Percentiles rank a stretch among this genome's conserved stretches.
Conservation (phyloP, 1,140 invertebrate genomes). For the Drosophila kohkoa region DNA sequence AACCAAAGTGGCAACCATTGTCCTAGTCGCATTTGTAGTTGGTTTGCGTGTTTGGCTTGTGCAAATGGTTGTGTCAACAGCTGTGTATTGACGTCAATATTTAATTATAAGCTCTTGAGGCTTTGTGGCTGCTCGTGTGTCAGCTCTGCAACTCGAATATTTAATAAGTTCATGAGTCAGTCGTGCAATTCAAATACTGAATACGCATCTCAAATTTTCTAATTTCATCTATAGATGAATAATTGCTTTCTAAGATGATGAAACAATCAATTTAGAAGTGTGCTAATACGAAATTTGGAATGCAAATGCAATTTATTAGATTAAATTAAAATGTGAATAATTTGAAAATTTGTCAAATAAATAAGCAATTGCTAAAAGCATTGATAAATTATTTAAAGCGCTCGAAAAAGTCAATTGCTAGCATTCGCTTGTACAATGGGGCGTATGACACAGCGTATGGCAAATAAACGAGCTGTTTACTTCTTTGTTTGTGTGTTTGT, state of each 20-base stretch:
- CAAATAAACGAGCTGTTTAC: constrained; percentile 26
- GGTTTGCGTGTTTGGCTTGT: constrained; percentile 32
- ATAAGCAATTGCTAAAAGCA: constrained; percentile 7
- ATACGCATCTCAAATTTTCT: background rate
- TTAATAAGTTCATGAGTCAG: background rate
- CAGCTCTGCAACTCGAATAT: constrained; percentile 5
- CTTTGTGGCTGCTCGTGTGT: constrained; percentile 22
- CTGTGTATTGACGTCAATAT: constrained; percentile 62
- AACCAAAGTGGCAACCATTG: background rate
- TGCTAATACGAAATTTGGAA: background rate
- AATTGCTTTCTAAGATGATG: background rate
- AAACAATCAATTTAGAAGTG: too few species aligned
- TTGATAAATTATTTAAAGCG: constrained; percentile 59
- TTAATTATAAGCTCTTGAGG: constrained; percentile 59
- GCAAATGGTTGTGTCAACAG: constrained; percentile 20
- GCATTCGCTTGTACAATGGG: constrained; percentile 46
- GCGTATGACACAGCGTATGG: constrained; percentile 39
- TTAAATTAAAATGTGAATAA: background rate
- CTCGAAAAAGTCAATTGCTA: constrained; percentile 34
- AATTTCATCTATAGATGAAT: background rate
- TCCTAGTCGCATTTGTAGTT: background rate
- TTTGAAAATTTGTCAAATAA: constrained; percentile 9
- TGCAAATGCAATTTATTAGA: constrained; percentile 1
- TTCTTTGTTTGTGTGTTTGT: constrained; percentile 36
- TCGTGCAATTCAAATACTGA: background rate